These are phyloP conservation scores for Lepilemur septentrionalis DNA, from an alignment of 2,797 vertebrate species.

Conservation along the genomic window DNA sequence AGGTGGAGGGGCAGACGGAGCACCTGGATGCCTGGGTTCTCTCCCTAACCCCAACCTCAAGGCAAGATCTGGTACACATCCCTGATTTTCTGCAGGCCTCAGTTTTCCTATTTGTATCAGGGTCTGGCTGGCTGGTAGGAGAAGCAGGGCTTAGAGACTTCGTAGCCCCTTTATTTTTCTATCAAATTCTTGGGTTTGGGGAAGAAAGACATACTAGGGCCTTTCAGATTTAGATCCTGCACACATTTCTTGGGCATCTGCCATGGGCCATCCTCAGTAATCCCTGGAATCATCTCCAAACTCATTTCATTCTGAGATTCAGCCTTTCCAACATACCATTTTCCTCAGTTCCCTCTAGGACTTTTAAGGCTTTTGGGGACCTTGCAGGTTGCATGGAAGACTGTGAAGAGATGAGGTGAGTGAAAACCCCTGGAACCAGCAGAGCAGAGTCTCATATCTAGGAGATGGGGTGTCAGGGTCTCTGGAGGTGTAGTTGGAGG, in stretches of 20 bases:
- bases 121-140: neutral
- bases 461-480: rapidly evolving
- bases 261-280: neutral
- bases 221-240: neutral
- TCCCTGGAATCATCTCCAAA: neutral
- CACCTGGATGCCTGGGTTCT: neutral
- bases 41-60: neutral
- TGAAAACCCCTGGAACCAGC: neutral
- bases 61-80: neutral
- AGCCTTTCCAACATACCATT: neutral
- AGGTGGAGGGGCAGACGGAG: neutral
- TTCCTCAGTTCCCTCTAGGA: neutral
- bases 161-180: neutral
- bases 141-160: neutral
- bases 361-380: neutral
- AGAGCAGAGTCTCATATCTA: neutral
- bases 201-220: neutral
- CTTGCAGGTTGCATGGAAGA: neutral
- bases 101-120: neutral
- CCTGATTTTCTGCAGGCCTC: neutral
- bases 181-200: neutral
- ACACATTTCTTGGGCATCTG: neutral
- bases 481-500: neutral
- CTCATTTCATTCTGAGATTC: neutral
- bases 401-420: neutral